Conservation (phyloP, 2,888 invertebrate genomes). For the Allophyes oxyacanthae region DNA sequence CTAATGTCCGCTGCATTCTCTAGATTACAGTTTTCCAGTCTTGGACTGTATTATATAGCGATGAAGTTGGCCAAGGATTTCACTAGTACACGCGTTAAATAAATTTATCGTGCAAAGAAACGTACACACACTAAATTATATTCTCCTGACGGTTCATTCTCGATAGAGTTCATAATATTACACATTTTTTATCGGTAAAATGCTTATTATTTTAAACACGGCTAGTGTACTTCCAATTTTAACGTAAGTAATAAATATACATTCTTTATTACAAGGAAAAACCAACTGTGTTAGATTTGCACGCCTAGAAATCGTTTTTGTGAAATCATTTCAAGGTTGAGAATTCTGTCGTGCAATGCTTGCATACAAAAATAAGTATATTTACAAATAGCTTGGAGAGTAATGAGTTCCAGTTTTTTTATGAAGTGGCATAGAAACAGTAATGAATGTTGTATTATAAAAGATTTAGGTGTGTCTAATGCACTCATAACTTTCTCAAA, state of each 20-base stretch:
- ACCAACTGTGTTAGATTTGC: conserved; percentile 1
- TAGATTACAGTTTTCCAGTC: too few relatives aligned
- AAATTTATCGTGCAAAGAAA: too few relatives aligned
- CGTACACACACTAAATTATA: too few relatives aligned
- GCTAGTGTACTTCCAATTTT: neutral
- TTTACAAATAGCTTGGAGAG: neutral
- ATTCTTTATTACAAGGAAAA: neutral
- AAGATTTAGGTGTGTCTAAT: too few relatives aligned
- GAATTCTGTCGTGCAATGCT: conserved; percentile 4
- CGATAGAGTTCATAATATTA: neutral
- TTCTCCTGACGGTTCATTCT: too few relatives aligned
- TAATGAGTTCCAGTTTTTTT: neutral
- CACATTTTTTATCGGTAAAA: neutral
- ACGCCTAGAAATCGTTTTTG: conserved; percentile 23
- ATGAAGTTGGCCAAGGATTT: too few relatives aligned
- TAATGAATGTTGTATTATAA: too few relatives aligned
- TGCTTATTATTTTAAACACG: neutral
- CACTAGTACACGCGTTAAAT: too few relatives aligned
- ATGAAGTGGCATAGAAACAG: too few relatives aligned
- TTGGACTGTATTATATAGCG: too few relatives aligned
- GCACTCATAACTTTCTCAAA: too few relatives aligned
- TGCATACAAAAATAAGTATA: conserved; percentile 15
- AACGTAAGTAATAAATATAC: conserved; percentile 4
- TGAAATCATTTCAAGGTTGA: conserved; percentile 26
- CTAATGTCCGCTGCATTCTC: too few relatives aligned